Conservation (phyloP, 2,888 invertebrate species). For the Drymonia ruficornis region DNA sequence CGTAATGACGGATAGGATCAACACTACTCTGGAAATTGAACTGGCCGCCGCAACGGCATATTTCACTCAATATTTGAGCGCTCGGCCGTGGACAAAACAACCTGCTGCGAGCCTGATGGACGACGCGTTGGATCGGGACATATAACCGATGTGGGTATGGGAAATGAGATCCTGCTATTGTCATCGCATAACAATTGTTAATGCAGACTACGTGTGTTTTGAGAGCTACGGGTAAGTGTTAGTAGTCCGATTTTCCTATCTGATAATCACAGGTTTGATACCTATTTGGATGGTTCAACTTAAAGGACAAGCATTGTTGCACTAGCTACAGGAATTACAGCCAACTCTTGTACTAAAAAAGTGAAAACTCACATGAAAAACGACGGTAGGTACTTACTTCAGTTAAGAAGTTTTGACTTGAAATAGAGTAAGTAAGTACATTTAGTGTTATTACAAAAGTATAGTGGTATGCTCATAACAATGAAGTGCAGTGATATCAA, state of each 20-base stretch:
- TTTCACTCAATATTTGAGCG: slow-evolving; percentile 70
- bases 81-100: slow-evolving; percentile 58
- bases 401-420: no score
- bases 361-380: no score
- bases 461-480: no score
- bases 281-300: no score
- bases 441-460: no score
- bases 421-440: no score
- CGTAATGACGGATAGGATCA: slow-evolving; percentile 70
- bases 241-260: not conserved
- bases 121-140: slow-evolving; percentile 42
- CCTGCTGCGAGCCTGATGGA: slow-evolving; percentile 74
- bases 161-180: slow-evolving; percentile 44
- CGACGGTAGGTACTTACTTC: no score
- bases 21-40: slow-evolving; percentile 60
- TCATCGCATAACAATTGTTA: slow-evolving; percentile 40
- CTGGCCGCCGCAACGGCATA: slow-evolving; percentile 52
- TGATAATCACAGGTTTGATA: no score
- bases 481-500: no score
- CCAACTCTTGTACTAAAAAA: no score
- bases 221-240: not conserved
- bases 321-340: no score
- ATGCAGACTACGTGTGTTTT: slow-evolving; percentile 12
- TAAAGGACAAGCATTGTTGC: no score
- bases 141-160: slow-evolving; percentile 14